Evolutionary conservation across 2,888 invertebrate species (phyloP).

Genomic region (Dicyrtomina minuta): DNA sequence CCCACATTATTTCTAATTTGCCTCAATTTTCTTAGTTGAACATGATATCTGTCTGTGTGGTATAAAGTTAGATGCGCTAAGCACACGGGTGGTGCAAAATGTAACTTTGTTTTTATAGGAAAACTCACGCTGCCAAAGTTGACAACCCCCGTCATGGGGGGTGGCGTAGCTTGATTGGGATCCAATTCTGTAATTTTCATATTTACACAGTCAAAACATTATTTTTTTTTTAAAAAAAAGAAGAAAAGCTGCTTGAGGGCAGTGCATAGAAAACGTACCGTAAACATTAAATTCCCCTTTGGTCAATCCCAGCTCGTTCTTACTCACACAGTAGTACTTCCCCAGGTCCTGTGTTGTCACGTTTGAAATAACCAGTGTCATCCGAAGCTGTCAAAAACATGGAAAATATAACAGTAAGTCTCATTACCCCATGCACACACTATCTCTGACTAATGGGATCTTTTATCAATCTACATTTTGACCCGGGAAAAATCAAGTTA

Average conservation of each 20-base stretch:
- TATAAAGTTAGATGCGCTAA: no score
- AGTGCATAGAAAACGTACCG: conserved; percentile 59
- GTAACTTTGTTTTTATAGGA: no score
- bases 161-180: conserved; percentile 61
- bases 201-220: neutral
- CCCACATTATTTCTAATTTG: no score
- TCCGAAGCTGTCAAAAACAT: conserved; percentile 65
- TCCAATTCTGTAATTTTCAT: conserved; percentile 57
- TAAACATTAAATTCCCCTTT: conserved; percentile 71
- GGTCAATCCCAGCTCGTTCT: conserved; percentile 78
- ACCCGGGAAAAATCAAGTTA: no score
- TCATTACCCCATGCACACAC: no score
- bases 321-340: conserved; percentile 79
- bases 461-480: no score
- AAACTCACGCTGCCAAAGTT: conserved; percentile 56
- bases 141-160: conserved; percentile 55
- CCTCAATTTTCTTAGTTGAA: no score
- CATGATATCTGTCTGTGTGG: no score
- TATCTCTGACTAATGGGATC: no score
- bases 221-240: no score
- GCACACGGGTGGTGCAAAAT: no score
- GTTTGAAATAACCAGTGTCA: conserved; percentile 74
- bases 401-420: conserved; percentile 54
- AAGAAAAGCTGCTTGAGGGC: conserved; percentile 32
- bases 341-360: conserved; percentile 70